Evolutionary conservation across 92 coral and sea anemone genomes (phyloP), one percentile per base, ranked within the genome.

Genomic region (Nematostella vectensis): DNA sequence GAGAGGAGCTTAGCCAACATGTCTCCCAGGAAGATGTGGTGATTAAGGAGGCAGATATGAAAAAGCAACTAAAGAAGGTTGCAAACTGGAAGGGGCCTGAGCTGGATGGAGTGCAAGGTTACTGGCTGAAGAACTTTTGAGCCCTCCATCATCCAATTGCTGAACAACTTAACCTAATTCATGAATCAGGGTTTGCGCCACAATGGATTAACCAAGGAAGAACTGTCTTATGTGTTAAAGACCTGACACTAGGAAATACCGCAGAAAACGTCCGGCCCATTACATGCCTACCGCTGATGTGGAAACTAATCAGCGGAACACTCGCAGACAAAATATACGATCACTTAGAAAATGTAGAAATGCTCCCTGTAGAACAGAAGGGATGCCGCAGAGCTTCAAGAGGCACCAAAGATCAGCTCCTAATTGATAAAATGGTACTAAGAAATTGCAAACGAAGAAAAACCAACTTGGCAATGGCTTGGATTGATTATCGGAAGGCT

Each of bases 401-500:
- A 18, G 69, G 62, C n/a, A 61, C 63, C n/a, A 70, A 61, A 18
- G 62, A 50, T 28, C 76, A 61, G 39, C 22, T 74, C 1, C 18
- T 66, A 43, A 66, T 74, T 26, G 74, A 65, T 29, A 58, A 59
- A 39, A 66, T 53, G 55, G 40, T 74, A 1, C 17, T 74, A 2
- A 65, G 28, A 13, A 58, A 74, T 10, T 63, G 63, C 12, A 72
- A 45, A 47, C n/a, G 62, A 28, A 22, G 61, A 29, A 13, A 23
- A 19, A 65, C 55, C 0, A 48, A 49, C 17, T 31, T 73, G 54
- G 68, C 38, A 4, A 57, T 73, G 55, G 52, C 55, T 4, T 65
- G 80, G 62, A 58, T 73, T 0, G 80, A 73, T 31, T 73, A 23
- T 15, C 48, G 30, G 30, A 73, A 70, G 30, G 63, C 70, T 22